Percentiles rank a stretch among this genome's conserved stretches.
Evolutionary conservation across 1,140 invertebrate species (phyloP).

Genomic region (Microplitis demolitor): DNA sequence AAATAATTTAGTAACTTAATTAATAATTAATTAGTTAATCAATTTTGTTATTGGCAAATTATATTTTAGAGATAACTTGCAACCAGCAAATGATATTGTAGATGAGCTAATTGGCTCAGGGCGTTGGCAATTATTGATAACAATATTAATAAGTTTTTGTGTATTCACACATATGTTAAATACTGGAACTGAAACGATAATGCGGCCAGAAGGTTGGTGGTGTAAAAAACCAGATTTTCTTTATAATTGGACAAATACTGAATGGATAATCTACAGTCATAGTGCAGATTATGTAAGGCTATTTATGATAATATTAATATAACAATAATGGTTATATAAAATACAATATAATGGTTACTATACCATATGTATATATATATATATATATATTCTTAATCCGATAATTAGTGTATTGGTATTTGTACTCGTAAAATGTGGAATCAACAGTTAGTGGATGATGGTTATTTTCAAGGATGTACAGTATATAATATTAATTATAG

Average conservation of each 20-base stretch:
- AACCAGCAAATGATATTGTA: constrained; percentile 26
- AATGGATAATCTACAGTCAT: constrained; percentile 35
- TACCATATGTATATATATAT: no score
- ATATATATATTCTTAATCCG: background rate
- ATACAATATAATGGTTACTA: background rate
- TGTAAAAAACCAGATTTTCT: constrained; percentile 32
- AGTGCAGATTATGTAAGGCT: constrained; percentile 17
- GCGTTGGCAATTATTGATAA: constrained; percentile 29
- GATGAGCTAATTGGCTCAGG: constrained; percentile 29
- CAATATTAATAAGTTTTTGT: constrained; percentile 20
- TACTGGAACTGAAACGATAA: constrained; percentile 23
- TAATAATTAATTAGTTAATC: no score
- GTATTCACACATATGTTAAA: constrained; percentile 28
- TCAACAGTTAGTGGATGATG: constrained; percentile 26
- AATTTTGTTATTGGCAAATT: background rate
- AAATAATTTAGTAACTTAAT: no score
- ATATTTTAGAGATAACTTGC: background rate
- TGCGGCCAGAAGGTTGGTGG: constrained; percentile 31
- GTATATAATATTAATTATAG: constrained; percentile 30
- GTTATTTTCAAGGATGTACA: constrained; percentile 30
- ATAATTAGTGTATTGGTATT: constrained; percentile 27
- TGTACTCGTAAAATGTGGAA: constrained; percentile 24
- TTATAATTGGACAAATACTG: constrained; percentile 23
- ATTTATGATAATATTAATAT: background rate
- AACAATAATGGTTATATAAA: background rate